phyloP scores from a whole-genome alignment of 2,113 vertebrate species.

The Ciconia stormi region DNA sequence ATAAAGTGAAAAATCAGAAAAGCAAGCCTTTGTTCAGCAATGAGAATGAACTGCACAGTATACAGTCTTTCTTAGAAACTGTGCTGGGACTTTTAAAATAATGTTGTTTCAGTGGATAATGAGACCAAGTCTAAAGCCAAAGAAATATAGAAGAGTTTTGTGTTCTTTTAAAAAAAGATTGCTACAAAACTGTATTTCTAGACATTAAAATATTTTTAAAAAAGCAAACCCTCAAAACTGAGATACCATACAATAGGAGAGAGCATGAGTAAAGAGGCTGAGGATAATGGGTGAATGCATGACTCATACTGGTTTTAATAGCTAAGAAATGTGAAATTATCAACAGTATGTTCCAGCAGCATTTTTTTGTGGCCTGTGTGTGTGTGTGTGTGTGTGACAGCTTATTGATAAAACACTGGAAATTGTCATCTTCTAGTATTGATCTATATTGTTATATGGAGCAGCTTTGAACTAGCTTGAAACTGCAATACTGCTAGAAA shows the following conservation, averaged over 20 bases:
- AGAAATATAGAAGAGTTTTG: background rate
- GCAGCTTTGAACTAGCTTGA: background rate
- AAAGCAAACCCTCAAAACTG: background rate
- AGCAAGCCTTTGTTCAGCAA: background rate
- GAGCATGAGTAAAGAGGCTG: background rate
- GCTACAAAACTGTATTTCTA: background rate
- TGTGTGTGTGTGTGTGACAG: background rate
- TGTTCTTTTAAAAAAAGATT: background rate
- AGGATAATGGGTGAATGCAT: background rate
- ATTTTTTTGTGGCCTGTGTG: background rate
- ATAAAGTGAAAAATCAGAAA: background rate
- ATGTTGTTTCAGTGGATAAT: background rate
- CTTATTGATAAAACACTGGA: background rate
- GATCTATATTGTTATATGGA: background rate
- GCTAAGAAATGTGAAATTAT: slow-evolving; percentile 16
- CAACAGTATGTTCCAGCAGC: background rate
- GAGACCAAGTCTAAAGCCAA: background rate
- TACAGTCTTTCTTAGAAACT: background rate
- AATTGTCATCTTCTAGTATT: background rate
- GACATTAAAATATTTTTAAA: background rate
- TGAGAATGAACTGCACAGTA: background rate
- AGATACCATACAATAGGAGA: background rate
- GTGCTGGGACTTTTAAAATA: background rate
- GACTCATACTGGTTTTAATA: background rate
- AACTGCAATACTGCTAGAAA: background rate